Evolutionary conservation across 2,888 invertebrate genomes (phyloP).

Genomic region (Lypha dubia): DNA sequence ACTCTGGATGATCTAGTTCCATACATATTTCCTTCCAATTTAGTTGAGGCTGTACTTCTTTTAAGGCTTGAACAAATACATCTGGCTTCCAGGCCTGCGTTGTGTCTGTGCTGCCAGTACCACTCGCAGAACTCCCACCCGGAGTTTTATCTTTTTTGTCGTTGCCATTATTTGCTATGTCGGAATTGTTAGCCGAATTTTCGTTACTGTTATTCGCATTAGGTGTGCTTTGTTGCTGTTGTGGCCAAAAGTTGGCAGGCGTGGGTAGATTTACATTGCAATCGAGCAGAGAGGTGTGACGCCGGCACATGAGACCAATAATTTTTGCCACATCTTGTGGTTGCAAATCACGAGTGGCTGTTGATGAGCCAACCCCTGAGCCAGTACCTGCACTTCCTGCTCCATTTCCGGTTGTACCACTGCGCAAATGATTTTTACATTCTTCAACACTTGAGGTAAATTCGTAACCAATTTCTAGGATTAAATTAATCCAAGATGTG

Average conservation of each 20-base stretch:
- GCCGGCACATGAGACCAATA: conserved; percentile 93
- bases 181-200: conserved; percentile 73
- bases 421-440: conserved; percentile 92
- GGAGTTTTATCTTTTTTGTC: conserved; percentile 77
- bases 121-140: conserved; percentile 58
- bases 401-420: conserved; percentile 85
- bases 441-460: conserved; percentile 94
- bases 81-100: conserved; percentile 94
- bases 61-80: conserved; percentile 95
- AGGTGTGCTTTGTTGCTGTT: conserved; percentile 76
- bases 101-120: conserved; percentile 85
- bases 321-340: conserved; percentile 93
- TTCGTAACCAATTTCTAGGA: conserved; percentile 94
- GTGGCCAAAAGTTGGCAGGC: conserved; percentile 87
- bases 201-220: conserved; percentile 78
- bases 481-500: conserved; percentile 92
- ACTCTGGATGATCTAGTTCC: conserved; percentile 93
- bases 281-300: conserved; percentile 86
- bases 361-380: neutral
- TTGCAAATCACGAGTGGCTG: conserved; percentile 89
- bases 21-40: conserved; percentile 96
- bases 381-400: conserved; percentile 85
- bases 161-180: conserved; percentile 76
- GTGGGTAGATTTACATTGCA: conserved; percentile 89
- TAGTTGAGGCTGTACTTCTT: conserved; percentile 93